These are phyloP conservation scores for Teleogryllus oceanicus DNA, from an alignment of 2,888 invertebrate genomes.

Conservation along the genomic window DNA sequence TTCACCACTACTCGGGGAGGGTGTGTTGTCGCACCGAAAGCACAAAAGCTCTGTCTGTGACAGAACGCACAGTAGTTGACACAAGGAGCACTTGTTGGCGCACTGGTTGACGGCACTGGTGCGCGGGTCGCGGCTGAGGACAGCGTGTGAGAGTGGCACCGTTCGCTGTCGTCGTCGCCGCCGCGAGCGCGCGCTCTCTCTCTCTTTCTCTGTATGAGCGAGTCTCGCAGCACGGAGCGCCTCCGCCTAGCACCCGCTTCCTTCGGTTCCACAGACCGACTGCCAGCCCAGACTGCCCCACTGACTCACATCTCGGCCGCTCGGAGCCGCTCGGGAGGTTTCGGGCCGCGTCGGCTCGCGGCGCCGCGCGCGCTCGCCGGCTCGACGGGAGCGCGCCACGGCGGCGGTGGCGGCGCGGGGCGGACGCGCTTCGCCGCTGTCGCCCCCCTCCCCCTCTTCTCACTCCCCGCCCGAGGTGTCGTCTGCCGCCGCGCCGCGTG, in stretches of 20 bases:
- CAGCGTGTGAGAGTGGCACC: too few relatives aligned
- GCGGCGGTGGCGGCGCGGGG: background rate
- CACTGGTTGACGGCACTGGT: too few relatives aligned
- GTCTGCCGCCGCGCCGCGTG: background rate
- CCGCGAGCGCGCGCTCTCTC: too few relatives aligned
- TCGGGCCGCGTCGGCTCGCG: slow-evolving; percentile 40
- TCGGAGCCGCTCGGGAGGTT: slow-evolving; percentile 27
- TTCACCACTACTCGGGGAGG: background rate
- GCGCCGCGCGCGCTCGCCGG: slow-evolving; percentile 19
- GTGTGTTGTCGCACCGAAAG: too few relatives aligned
- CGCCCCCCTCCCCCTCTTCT: background rate
- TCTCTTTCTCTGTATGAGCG: too few relatives aligned
- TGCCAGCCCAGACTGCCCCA: slow-evolving; percentile 41
- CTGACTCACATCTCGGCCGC: slow-evolving; percentile 42
- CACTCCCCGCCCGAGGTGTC: background rate
- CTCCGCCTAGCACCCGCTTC: slow-evolving; percentile 50
- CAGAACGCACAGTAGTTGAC: too few relatives aligned
- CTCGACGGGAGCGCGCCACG: slow-evolving; percentile 11
- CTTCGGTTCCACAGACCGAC: slow-evolving; percentile 38
- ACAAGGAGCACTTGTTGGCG: too few relatives aligned
- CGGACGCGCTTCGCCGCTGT: background rate
- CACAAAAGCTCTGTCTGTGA: too few relatives aligned
- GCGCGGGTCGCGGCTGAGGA: too few relatives aligned
- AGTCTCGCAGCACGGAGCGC: background rate
- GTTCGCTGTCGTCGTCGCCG: too few relatives aligned